phyloP scores from a whole-genome alignment of 2,888 invertebrate species.

The Noctua pronuba region DNA sequence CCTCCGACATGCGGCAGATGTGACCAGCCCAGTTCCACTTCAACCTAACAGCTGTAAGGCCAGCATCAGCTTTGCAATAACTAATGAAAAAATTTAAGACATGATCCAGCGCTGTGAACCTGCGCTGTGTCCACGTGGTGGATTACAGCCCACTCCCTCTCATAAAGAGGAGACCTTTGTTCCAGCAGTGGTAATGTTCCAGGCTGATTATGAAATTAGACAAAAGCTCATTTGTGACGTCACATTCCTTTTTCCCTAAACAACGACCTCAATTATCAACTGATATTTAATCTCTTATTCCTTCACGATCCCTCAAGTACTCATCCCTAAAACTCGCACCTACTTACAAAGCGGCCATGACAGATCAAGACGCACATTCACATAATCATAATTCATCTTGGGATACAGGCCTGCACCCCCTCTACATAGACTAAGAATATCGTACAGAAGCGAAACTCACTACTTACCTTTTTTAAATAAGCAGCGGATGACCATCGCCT shows the following conservation, averaged over 20 bases:
- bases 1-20: too few relatives aligned
- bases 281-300: conserved; percentile 8
- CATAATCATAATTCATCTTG: conserved; percentile 62
- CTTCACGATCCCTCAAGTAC: conserved; percentile 1
- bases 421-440: conserved; percentile 19
- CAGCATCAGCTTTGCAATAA: too few relatives aligned
- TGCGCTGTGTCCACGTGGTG: background rate
- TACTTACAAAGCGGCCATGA: conserved; percentile 34
- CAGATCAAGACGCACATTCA: conserved; percentile 57
- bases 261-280: conserved; percentile 20
- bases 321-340: conserved; percentile 27
- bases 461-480: background rate
- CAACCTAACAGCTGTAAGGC: too few relatives aligned
- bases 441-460: conserved; percentile 18
- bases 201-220: background rate
- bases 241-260: background rate
- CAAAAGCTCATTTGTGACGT: background rate
- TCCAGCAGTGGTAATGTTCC: background rate
- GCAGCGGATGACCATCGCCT: background rate
- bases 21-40: too few relatives aligned
- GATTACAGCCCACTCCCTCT: background rate
- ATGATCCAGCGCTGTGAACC: background rate
- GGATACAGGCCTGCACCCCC: conserved; percentile 38
- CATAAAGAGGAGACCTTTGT: background rate
- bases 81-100: background rate